Evolutionary conservation across 2,888 invertebrate species (phyloP).

Genomic region (Pristionchus maxplancki): DNA sequence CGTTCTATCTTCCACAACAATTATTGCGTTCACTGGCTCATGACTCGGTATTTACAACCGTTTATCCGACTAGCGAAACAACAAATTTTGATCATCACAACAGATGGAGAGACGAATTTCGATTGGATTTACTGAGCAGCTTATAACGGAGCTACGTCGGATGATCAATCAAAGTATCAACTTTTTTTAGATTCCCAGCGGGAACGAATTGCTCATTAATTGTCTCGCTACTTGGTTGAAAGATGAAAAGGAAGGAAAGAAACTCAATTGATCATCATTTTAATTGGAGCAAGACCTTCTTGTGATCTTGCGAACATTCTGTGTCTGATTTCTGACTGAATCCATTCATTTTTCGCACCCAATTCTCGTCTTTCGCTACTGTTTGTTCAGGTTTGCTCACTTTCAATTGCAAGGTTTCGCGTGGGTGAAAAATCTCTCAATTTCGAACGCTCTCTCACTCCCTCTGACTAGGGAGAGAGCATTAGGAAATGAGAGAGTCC

Average conservation of each 20-base stretch:
- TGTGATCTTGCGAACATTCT: not conserved
- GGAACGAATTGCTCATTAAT: no score
- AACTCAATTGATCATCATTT: no score
- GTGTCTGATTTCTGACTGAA: not conserved
- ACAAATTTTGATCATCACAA: not conserved
- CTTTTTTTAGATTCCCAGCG: no score
- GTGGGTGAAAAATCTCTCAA: not conserved
- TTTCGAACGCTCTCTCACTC: not conserved
- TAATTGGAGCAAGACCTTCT: no score
- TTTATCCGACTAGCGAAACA: not conserved
- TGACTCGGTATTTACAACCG: not conserved
- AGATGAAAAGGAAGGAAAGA: no score
- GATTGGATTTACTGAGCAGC: no score
- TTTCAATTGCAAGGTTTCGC: not conserved
- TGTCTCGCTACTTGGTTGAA: no score
- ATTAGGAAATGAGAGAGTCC: not conserved
- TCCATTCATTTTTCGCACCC: not conserved
- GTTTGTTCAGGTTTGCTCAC: not conserved
- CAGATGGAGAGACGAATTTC: no score
- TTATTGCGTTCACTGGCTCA: no score
- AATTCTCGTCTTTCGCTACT: not conserved
- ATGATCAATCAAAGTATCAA: no score
- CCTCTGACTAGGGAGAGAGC: not conserved
- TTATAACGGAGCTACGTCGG: no score
- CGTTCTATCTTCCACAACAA: no score